A percentile compares a stretch with the other conserved stretches of the same genome.
Evolutionary conservation across 2,797 vertebrate genomes (phyloP).

Genomic region (Anisognathus igniventris): DNA sequence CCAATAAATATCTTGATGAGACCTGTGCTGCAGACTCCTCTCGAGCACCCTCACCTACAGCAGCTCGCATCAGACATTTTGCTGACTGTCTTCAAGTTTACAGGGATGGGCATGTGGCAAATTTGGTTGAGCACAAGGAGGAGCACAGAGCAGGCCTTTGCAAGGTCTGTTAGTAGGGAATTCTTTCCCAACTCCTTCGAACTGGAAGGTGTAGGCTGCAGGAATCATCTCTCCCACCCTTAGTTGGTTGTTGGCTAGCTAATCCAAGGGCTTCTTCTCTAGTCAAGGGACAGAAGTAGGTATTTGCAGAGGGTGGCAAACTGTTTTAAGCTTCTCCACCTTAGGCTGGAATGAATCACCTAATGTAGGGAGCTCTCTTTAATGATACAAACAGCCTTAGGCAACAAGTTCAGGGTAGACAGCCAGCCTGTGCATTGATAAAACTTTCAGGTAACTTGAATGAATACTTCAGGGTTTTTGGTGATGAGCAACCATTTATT

Average conservation of each 20-base stretch:
- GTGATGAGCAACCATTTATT: not conserved
- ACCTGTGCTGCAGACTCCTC: not conserved
- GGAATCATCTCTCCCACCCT: not conserved
- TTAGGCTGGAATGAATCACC: not conserved
- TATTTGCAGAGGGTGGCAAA: not conserved
- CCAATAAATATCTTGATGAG: not conserved
- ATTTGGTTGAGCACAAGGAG: not conserved
- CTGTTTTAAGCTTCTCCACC: not conserved
- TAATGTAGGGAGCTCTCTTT: not conserved
- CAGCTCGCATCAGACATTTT: not conserved
- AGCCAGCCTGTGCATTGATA: not conserved
- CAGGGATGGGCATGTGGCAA: accelerated
- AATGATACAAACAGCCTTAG: not conserved
- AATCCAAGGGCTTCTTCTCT: not conserved
- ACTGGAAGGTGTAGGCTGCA: not conserved
- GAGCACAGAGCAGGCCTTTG: not conserved
- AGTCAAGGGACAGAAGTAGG: not conserved
- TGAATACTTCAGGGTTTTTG: not conserved
- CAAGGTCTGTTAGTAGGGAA: not conserved
- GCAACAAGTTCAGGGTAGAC: not conserved
- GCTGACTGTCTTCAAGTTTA: not conserved
- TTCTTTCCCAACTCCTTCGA: not conserved
- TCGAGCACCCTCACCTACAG: not conserved
- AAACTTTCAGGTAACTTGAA: not conserved
- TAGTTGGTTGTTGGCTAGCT: not conserved